A percentile compares a stretch with the other conserved stretches of the same genome.
Conservation (phyloP, 2,888 invertebrate species). For the Argyra leucocephala region DNA sequence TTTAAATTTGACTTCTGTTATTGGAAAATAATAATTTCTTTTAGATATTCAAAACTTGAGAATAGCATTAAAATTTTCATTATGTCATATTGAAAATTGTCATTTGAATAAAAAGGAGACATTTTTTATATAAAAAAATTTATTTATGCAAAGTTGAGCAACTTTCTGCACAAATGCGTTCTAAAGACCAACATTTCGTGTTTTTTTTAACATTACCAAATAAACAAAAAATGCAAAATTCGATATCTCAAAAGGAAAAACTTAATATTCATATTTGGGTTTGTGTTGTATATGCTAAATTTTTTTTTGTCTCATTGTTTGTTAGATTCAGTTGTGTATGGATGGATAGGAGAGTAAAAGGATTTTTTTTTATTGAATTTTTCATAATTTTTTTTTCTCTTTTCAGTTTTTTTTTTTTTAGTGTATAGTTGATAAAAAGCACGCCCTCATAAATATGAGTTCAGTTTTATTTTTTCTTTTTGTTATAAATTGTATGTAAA, state of each 20-base stretch:
- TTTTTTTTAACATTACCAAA: background rate
- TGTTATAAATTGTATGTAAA: background rate
- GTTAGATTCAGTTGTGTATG: background rate
- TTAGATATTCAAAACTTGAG: too few species aligned
- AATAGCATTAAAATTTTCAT: too few species aligned
- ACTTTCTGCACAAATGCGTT: slow-evolving; percentile 3
- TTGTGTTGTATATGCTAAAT: background rate
- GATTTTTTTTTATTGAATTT: too few species aligned
- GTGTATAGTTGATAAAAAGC: background rate
- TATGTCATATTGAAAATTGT: too few species aligned
- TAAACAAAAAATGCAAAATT: background rate
- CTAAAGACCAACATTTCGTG: background rate
- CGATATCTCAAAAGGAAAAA: background rate
- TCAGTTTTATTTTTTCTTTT: too few species aligned
- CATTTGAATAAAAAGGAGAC: too few species aligned
- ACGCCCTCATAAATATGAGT: background rate
- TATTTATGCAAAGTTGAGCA: background rate
- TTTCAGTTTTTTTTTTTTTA: background rate
- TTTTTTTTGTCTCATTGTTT: background rate
- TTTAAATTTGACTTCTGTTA: too few species aligned
- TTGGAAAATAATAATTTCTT: too few species aligned
- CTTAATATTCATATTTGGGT: slow-evolving; percentile 1
- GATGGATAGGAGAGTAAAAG: background rate
- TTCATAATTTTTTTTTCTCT: background rate
- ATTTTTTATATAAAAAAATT: background rate